A percentile compares a stretch with the other conserved stretches of the same genome.
Conservation (phyloP, 1,140 invertebrate species). For the Pristionchus pacificus region DNA sequence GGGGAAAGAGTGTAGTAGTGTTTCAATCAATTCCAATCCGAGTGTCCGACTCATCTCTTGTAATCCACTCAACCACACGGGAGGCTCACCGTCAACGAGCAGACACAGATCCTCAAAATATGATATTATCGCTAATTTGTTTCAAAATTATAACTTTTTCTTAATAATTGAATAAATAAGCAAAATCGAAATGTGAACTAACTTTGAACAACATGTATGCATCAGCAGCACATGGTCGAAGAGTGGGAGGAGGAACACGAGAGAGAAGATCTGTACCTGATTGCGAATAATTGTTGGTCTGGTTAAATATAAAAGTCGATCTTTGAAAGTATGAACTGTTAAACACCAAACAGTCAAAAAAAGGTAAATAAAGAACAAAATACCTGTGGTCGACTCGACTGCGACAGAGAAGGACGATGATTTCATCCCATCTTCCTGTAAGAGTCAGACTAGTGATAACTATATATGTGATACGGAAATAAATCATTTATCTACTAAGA, state of each 20-base stretch:
- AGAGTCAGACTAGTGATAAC: neutral
- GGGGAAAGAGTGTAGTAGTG: slow-evolving; percentile 83
- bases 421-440: slow-evolving; percentile 17
- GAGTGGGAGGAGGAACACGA: slow-evolving; percentile 60
- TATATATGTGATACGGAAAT: neutral
- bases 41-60: slow-evolving; percentile 95
- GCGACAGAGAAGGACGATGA: slow-evolving; percentile 64
- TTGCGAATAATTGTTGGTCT: too few relatives aligned
- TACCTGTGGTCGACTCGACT: too few relatives aligned
- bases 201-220: slow-evolving; percentile 91
- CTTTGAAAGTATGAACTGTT: too few relatives aligned
- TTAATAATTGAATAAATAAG: too few relatives aligned
- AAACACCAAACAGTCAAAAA: too few relatives aligned
- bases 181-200: slow-evolving; percentile 37
- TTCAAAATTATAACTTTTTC: too few relatives aligned
- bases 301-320: too few relatives aligned
- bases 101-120: slow-evolving; percentile 81
- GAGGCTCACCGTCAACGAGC: slow-evolving; percentile 89
- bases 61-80: slow-evolving; percentile 86
- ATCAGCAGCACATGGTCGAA: slow-evolving; percentile 83
- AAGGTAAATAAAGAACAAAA: too few relatives aligned
- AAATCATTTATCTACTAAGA: too few relatives aligned
- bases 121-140: too few relatives aligned
- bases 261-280: neutral
- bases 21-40: slow-evolving; percentile 87